Evolutionary conservation across 2,113 vertebrate species (phyloP).

Genomic region (Diglossa brunneiventris): DNA sequence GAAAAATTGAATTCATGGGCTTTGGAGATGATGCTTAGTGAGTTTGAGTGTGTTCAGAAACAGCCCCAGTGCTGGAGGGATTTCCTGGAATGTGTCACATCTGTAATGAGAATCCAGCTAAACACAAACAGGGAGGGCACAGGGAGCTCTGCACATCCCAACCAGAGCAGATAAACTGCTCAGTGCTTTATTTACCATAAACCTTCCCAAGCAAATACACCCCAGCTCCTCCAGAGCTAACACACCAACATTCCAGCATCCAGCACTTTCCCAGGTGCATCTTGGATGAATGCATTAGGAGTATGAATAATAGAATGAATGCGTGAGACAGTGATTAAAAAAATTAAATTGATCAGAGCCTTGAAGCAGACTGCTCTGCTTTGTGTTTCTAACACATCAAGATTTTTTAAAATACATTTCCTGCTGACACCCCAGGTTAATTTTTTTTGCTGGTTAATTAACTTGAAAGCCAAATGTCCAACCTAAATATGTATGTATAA

Average conservation of each 20-base stretch:
- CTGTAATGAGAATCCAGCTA: background rate
- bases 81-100: background rate
- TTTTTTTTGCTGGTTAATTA: constrained; percentile 41
- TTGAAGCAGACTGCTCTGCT: background rate
- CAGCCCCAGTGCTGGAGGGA: accelerated
- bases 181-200: background rate
- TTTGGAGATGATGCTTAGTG: background rate
- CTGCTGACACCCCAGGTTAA: background rate
- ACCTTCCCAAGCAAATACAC: background rate
- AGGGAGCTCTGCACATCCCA: background rate
- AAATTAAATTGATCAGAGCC: constrained; percentile 18
- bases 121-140: background rate
- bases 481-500: background rate
- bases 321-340: constrained; percentile 26
- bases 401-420: background rate
- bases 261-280: background rate
- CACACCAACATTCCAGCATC: background rate
- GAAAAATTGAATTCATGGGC: background rate
- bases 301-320: background rate
- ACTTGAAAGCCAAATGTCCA: constrained; percentile 29
- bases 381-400: background rate
- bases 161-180: background rate
- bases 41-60: background rate
- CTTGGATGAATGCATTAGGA: background rate
- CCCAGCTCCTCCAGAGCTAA: background rate